phyloP scores from a whole-genome alignment of 2,797 vertebrate species.

The Pampus argenteus region DNA sequence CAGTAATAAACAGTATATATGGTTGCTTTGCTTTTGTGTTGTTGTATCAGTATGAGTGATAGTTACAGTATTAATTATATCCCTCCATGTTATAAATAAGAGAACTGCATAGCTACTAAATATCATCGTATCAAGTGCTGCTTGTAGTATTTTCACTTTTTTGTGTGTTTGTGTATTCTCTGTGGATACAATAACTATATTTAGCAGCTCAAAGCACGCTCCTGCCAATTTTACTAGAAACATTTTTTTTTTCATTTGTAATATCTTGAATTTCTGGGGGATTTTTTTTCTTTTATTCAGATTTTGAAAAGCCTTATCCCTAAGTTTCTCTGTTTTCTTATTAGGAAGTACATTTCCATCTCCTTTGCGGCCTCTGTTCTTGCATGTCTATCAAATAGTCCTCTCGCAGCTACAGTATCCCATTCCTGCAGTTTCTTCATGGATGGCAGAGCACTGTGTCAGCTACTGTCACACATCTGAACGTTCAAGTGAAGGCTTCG shows the following conservation, averaged over 20 bases:
- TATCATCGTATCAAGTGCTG: neutral
- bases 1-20: neutral
- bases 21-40: neutral
- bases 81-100: neutral
- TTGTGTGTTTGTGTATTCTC: neutral
- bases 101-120: neutral
- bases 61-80: neutral
- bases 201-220: neutral
- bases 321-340: constrained; percentile 39
- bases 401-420: constrained; percentile 30
- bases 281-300: constrained; percentile 5
- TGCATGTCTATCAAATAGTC: constrained; percentile 30
- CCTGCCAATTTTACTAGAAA: constrained; percentile 1
- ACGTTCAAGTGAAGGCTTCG: constrained; percentile 57
- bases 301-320: constrained; percentile 15
- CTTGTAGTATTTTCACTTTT: neutral
- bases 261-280: constrained; percentile 4
- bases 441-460: constrained; percentile 67
- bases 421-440: constrained; percentile 53
- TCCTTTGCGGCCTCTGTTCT: constrained; percentile 42
- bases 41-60: neutral
- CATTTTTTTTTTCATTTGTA: constrained; percentile 3
- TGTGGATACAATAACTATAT: neutral
- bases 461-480: constrained; percentile 67
- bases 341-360: constrained; percentile 45